phyloP scores from a whole-genome alignment of 2,113 vertebrate genomes.

The Amblyornis subalaris region DNA sequence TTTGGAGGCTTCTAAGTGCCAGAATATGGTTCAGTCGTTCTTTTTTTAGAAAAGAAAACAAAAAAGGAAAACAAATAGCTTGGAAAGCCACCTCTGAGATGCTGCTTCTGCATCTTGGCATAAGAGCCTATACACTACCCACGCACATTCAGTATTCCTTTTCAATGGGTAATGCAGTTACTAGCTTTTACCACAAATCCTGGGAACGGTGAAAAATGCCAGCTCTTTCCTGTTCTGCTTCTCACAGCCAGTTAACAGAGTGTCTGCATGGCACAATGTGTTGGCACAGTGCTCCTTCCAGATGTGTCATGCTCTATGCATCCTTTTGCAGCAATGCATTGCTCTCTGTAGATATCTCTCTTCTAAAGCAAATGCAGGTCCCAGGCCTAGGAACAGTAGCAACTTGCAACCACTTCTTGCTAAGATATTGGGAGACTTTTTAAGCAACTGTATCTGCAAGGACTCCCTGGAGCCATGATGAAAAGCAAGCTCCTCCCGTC shows the following conservation, averaged over 20 bases:
- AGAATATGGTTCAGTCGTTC: not conserved
- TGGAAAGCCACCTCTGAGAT: slow-evolving; percentile 1
- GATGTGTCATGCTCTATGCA: not conserved
- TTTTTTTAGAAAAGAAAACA: not conserved
- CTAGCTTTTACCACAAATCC: not conserved
- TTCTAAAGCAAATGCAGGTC: not conserved
- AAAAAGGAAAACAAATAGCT: not conserved
- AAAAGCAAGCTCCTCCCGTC: not conserved
- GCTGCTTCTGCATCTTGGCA: not conserved
- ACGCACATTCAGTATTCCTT: not conserved
- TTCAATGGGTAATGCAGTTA: not conserved
- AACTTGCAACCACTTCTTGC: not conserved
- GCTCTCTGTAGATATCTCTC: not conserved
- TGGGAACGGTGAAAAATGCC: not conserved
- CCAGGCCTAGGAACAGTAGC: not conserved
- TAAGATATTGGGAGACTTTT: not conserved
- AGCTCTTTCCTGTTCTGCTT: not conserved
- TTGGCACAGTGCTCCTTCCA: not conserved
- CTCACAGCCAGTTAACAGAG: not conserved
- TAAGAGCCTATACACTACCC: not conserved
- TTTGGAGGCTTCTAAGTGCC: not conserved
- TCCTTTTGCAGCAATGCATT: not conserved
- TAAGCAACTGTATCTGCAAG: not conserved
- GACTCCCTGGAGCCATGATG: not conserved
- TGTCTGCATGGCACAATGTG: not conserved